Evolutionary conservation across 1,140 invertebrate species (phyloP).

Genomic region (Apocrypta bakeri): DNA sequence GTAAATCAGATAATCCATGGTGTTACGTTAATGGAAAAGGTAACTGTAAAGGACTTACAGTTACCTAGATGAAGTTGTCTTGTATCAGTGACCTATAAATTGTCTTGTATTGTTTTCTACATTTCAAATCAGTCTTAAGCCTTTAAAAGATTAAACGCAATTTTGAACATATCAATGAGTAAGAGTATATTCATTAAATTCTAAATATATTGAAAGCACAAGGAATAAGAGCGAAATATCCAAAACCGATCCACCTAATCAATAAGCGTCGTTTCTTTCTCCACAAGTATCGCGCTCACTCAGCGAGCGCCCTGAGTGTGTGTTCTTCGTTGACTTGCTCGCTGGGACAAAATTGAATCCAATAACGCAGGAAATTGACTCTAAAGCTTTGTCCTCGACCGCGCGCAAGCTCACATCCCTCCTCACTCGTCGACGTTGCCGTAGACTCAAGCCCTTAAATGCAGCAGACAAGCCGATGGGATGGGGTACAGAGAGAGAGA

Average conservation of each 20-base stretch:
- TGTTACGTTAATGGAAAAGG: no score
- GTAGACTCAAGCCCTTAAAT: conserved; percentile 11
- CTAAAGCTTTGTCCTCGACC: conserved; percentile 35
- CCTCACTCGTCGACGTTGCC: background rate
- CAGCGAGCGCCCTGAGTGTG: background rate
- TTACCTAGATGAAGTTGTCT: no score
- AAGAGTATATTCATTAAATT: no score
- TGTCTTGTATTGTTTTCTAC: no score
- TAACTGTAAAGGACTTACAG: no score
- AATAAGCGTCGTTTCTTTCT: conserved; percentile 3
- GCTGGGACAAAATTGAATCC: conserved; percentile 38
- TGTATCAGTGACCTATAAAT: no score
- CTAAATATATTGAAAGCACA: background rate
- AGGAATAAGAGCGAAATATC: background rate
- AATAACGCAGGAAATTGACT: conserved; percentile 45
- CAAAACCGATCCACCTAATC: background rate
- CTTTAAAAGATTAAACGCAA: no score
- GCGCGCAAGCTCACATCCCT: background rate
- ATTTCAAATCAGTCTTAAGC: no score
- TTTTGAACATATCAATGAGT: no score
- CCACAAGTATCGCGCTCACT: background rate
- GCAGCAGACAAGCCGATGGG: background rate
- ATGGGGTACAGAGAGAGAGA: background rate
- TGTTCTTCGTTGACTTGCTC: background rate
- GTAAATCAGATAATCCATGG: no score